These are phyloP conservation scores for Pholis gunnellus DNA, from an alignment of 2,113 vertebrate species.

Conservation along the genomic window DNA sequence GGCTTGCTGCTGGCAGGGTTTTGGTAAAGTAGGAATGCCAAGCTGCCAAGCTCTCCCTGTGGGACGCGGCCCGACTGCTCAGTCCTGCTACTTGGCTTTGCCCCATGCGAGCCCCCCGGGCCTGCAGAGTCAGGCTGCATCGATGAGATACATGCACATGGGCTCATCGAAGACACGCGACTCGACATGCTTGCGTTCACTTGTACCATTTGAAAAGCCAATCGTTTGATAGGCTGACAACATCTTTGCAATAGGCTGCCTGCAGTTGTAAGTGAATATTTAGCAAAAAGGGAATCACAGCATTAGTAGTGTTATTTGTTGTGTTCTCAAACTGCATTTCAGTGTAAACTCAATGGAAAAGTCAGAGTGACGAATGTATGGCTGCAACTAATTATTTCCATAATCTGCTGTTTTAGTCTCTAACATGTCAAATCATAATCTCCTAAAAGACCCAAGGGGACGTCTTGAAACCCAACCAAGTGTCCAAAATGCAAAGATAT, in stretches of 20 bases:
- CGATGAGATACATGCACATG: background rate
- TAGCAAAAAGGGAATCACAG: background rate
- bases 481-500: background rate
- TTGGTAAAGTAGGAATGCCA: conserved; percentile 29
- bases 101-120: conserved; percentile 22
- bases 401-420: background rate
- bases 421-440: background rate
- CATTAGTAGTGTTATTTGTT: too few relatives aligned
- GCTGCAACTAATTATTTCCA: background rate
- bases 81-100: conserved; percentile 61
- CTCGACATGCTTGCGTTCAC: conserved; percentile 4
- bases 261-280: background rate
- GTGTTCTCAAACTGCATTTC: background rate
- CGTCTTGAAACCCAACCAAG: background rate
- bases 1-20: conserved; percentile 55
- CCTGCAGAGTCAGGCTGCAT: conserved; percentile 40
- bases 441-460: background rate
- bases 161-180: conserved; percentile 11
- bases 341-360: background rate
- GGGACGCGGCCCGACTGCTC: conserved; percentile 47
- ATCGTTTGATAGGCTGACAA: background rate
- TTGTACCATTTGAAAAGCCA: conserved; percentile 3
- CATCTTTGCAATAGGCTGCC: background rate
- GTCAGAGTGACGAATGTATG: background rate
- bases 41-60: conserved; percentile 62